Conservation (phyloP, 1,140 invertebrate species). For the Drosophila lini region DNA sequence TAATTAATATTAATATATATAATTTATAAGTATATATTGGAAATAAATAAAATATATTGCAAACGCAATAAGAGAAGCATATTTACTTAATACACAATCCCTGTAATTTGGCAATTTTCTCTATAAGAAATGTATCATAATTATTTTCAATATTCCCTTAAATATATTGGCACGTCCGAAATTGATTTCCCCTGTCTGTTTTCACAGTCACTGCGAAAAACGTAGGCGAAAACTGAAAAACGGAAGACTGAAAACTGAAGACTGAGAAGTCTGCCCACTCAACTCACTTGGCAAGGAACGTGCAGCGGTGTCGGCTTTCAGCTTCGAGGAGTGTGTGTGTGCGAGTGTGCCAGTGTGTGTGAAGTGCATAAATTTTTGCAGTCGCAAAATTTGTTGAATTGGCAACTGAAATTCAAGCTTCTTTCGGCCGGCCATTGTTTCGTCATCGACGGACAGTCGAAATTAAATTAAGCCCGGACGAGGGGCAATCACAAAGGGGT, state of each 20-base stretch:
- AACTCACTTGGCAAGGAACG: constrained; percentile 48
- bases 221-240: background rate
- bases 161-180: constrained; percentile 1
- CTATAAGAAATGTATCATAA: background rate
- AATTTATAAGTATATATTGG: too few relatives aligned
- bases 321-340: constrained; percentile 19
- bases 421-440: constrained; percentile 6
- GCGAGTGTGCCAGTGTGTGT: constrained; percentile 2
- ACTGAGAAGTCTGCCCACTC: constrained; percentile 32
- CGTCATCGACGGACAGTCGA: constrained; percentile 26
- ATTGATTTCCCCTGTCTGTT: background rate
- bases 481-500: background rate
- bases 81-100: too few relatives aligned
- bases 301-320: constrained; percentile 71
- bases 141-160: constrained; percentile 1
- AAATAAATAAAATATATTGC: too few relatives aligned
- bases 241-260: background rate
- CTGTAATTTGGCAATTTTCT: background rate
- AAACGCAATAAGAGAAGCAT: too few relatives aligned
- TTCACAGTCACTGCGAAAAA: background rate
- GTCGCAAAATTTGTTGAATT: constrained; percentile 6
- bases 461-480: constrained; percentile 11
- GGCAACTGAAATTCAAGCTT: constrained; percentile 37
- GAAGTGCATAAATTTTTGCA: constrained; percentile 31
- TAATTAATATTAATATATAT: too few relatives aligned